Percentiles rank a stretch among this genome's conserved stretches.
Conservation (phyloP, 2,888 invertebrate genomes). For the Campoletis raptor region DNA sequence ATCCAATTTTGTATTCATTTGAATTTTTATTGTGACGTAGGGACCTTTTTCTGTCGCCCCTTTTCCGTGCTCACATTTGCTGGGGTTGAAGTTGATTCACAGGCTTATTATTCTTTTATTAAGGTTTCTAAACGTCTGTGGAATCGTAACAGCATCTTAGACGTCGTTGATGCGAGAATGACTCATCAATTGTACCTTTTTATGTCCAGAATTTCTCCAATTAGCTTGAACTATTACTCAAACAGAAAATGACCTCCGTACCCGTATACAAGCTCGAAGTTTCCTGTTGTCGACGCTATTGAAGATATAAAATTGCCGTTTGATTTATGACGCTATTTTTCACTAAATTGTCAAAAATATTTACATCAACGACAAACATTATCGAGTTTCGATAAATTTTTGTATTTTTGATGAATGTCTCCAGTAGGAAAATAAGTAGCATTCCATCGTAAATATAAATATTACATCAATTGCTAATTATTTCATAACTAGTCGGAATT, state of each 20-base stretch:
- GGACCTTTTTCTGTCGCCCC: neutral
- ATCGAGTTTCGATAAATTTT: neutral
- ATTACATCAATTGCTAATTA: constrained; percentile 31
- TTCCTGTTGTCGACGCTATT: neutral
- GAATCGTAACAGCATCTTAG: neutral
- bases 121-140: neutral
- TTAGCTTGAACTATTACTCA: too few species aligned
- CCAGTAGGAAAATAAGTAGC: neutral
- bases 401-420: neutral
- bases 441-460: neutral
- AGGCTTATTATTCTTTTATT: neutral
- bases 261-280: neutral
- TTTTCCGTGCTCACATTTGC: neutral
- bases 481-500: constrained; percentile 33
- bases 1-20: neutral
- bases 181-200: too few species aligned
- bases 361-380: neutral
- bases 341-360: neutral
- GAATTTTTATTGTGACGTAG: neutral
- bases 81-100: neutral
- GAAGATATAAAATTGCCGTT: constrained; percentile 1
- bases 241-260: too few species aligned
- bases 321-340: neutral
- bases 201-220: too few species aligned
- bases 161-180: too few species aligned